Percentiles rank a stretch among this genome's conserved stretches.
phyloP scores from a whole-genome alignment of 2,797 vertebrate genomes.

The Notolabrus celidotus region DNA sequence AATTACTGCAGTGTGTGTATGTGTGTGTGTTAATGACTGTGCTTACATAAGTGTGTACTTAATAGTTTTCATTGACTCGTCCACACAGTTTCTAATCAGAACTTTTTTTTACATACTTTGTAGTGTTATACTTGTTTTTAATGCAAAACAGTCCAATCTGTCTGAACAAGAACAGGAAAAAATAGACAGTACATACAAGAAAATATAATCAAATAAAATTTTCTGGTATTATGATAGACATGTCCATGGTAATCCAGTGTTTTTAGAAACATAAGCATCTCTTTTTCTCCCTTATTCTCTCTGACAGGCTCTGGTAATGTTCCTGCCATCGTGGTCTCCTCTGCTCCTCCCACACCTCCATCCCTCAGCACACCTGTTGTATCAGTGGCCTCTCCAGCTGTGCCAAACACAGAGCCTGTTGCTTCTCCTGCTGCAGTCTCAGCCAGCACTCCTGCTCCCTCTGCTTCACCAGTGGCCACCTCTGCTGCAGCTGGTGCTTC shows the following conservation, averaged over 20 bases:
- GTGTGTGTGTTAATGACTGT: too few species aligned
- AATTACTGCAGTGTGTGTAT: not conserved
- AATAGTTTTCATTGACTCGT: too few species aligned
- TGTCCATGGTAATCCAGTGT: too few species aligned
- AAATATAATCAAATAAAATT: too few species aligned
- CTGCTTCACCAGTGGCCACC: conserved; percentile 16
- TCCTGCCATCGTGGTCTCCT: conserved; percentile 81
- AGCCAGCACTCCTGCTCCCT: conserved; percentile 12
- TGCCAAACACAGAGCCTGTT: conserved; percentile 10
- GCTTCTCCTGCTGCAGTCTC: conserved; percentile 24
- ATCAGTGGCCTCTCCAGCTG: conserved; percentile 35
- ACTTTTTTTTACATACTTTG: too few species aligned
- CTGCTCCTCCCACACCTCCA: conserved; percentile 67
- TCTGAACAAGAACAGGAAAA: too few species aligned
- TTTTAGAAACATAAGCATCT: not conserved
- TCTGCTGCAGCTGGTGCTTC: not conserved
- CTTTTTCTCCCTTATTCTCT: conserved; percentile 6
- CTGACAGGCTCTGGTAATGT: conserved; percentile 65
- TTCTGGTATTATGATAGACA: too few species aligned
- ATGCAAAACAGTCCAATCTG: too few species aligned
- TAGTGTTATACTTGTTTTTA: too few species aligned
- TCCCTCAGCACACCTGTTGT: conserved; percentile 49
- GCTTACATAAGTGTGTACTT: too few species aligned
- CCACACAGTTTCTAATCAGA: too few species aligned
- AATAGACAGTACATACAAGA: too few species aligned